phyloP scores from a whole-genome alignment of 2,113 vertebrate species.

The Coptodon rendalli region DNA sequence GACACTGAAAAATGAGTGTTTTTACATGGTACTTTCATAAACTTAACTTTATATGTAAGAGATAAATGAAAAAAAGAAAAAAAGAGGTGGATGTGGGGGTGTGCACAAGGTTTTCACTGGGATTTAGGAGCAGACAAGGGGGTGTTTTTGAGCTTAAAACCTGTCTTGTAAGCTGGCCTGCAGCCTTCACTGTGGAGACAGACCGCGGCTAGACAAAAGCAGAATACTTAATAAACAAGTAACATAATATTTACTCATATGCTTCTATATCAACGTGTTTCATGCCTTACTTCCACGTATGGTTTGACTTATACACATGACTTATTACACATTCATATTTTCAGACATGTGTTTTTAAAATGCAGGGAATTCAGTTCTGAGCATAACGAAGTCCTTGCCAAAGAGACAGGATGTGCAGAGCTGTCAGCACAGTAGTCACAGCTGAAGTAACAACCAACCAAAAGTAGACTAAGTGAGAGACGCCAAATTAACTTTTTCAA shows the following conservation, averaged over 20 bases:
- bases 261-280: background rate
- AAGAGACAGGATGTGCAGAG: background rate
- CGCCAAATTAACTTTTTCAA: background rate
- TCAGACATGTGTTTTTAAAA: background rate
- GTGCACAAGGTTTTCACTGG: background rate
- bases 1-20: background rate
- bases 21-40: background rate
- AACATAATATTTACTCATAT: background rate
- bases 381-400: background rate
- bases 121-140: background rate
- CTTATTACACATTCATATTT: background rate
- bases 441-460: background rate
- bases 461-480: background rate
- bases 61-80: fast-evolving
- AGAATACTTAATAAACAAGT: background rate
- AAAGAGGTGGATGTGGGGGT: background rate
- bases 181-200: background rate
- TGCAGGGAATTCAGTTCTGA: background rate
- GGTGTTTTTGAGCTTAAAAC: background rate
- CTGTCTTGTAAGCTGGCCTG: background rate
- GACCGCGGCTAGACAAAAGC: background rate
- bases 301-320: background rate
- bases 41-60: background rate
- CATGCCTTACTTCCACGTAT: background rate
- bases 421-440: background rate